phyloP scores from a whole-genome alignment of 2,113 vertebrate species.

The Semicossyphus pulcher region DNA sequence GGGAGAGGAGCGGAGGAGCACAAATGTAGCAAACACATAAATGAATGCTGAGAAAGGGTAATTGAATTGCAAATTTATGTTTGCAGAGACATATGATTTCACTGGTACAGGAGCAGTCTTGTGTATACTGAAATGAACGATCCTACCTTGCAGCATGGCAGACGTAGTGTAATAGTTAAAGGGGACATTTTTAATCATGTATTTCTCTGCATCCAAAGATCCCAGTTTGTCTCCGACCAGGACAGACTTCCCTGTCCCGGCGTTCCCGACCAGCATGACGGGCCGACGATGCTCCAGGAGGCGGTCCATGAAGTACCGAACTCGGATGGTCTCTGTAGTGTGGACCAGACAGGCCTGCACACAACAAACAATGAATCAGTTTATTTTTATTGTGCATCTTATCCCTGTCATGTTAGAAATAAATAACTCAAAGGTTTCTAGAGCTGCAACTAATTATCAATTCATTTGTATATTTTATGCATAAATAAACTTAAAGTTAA shows the following conservation, averaged over 20 bases:
- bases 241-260: slow-evolving; percentile 92
- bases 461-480: too few relatives aligned
- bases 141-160: slow-evolving; percentile 93
- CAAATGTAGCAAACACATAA: background rate
- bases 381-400: too few relatives aligned
- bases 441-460: too few relatives aligned
- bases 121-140: accelerated
- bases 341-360: slow-evolving; percentile 92
- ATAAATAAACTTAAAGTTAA: too few relatives aligned
- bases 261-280: slow-evolving; percentile 91
- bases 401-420: too few relatives aligned
- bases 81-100: background rate
- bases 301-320: slow-evolving; percentile 90
- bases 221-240: slow-evolving; percentile 89
- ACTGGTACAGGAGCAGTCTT: too few relatives aligned
- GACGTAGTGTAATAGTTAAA: slow-evolving; percentile 98
- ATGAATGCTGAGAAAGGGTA: background rate
- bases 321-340: slow-evolving; percentile 88
- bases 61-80: background rate
- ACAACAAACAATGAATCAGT: background rate
- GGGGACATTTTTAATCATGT: slow-evolving; percentile 89
- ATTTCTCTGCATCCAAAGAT: slow-evolving; percentile 84
- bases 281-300: slow-evolving; percentile 86
- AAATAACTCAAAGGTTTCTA: too few relatives aligned
- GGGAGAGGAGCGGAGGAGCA: slow-evolving; percentile 17